A percentile compares a stretch with the other conserved stretches of the same genome.
These are phyloP conservation scores for Motacilla alba DNA, from an alignment of 2,113 vertebrate genomes.

Conservation along the genomic window DNA sequence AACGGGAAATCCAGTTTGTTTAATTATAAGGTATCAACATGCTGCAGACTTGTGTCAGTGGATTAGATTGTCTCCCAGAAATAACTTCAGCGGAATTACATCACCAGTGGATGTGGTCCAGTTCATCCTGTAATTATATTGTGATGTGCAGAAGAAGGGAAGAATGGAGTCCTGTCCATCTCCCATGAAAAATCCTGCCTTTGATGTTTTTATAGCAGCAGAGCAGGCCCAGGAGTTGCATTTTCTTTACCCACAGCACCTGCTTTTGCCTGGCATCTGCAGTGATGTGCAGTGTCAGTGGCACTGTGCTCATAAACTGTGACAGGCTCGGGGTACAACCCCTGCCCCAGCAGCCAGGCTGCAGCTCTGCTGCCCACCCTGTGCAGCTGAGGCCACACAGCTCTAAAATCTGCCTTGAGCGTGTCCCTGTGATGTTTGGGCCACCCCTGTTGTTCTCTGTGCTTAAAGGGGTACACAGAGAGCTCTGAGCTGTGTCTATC, in stretches of 20 bases:
- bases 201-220: not conserved
- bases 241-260: not conserved
- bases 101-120: not conserved
- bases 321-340: not conserved
- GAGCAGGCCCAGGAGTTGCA: not conserved
- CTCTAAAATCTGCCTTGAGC: not conserved
- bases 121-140: not conserved
- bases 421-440: not conserved
- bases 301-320: not conserved
- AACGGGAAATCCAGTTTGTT: not conserved
- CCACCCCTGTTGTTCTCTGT: not conserved
- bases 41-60: not conserved
- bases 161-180: not conserved
- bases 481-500: not conserved
- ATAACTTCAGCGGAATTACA: not conserved
- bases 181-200: not conserved
- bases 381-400: not conserved
- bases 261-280: not conserved
- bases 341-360: not conserved
- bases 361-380: not conserved
- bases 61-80: slow-evolving; percentile 28
- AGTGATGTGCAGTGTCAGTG: not conserved
- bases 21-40: slow-evolving; percentile 4
- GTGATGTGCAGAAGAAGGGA: not conserved
- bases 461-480: not conserved